Percentiles rank a stretch among this genome's conserved stretches.
Evolutionary conservation across 2,797 vertebrate species (phyloP).

Genomic region (Aotus griseimembra): DNA sequence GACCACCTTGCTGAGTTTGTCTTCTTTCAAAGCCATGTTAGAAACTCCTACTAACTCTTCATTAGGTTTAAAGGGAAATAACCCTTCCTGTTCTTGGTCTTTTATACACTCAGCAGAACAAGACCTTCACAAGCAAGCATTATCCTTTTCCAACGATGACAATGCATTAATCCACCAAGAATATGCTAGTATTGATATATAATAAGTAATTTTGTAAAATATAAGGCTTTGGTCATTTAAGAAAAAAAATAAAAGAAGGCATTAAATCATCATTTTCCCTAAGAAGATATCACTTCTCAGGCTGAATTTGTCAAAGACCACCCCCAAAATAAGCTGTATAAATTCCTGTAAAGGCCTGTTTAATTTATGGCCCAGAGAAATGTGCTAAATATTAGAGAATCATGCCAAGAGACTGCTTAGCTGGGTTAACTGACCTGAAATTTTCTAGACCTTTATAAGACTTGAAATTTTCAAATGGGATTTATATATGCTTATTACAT

Average conservation of each 20-base stretch:
- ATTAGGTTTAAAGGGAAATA: neutral
- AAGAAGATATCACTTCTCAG: neutral
- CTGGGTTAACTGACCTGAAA: constrained; percentile 26
- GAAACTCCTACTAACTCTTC: neutral
- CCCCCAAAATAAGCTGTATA: neutral
- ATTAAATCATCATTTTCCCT: neutral
- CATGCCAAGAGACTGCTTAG: neutral
- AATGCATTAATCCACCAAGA: neutral
- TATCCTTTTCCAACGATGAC: neutral
- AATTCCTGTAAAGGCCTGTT: neutral
- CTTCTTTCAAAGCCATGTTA: neutral
- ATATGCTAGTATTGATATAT: neutral
- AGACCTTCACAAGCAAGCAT: neutral
- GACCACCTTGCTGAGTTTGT: neutral
- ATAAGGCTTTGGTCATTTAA: neutral
- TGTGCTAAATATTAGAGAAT: neutral
- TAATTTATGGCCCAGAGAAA: neutral
- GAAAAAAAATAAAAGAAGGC: neutral
- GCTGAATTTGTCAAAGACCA: neutral
- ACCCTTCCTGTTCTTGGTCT: neutral
- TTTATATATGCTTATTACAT: constrained; percentile 53
- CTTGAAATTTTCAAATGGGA: constrained; percentile 40
- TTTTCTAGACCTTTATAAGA: constrained; percentile 40
- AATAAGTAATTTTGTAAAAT: neutral
- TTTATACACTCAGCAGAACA: neutral